A percentile compares a stretch with the other conserved stretches of the same genome.
Evolutionary conservation across 2,113 vertebrate species (phyloP).

Genomic region (Zapus hudsonius): DNA sequence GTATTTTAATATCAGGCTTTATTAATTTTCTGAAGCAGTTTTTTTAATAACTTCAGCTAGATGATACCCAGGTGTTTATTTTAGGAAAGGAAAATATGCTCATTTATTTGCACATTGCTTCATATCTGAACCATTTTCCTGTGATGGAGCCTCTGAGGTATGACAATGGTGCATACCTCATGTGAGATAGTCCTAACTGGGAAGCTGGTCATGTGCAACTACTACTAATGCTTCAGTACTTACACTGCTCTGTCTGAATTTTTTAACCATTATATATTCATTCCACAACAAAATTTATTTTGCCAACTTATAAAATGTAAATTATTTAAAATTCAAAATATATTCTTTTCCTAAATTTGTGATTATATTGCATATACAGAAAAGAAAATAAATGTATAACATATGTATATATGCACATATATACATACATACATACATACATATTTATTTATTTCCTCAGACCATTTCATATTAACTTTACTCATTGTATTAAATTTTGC

Average conservation of each 20-base stretch:
- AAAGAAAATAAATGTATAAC: no score
- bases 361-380: no score
- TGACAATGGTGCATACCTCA: not conserved
- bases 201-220: slow-evolving; percentile 1
- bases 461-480: not conserved
- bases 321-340: not conserved
- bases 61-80: not conserved
- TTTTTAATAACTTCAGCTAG: not conserved
- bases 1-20: not conserved
- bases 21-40: not conserved
- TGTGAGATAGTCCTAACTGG: not conserved
- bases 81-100: not conserved
- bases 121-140: not conserved
- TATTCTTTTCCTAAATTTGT: not conserved
- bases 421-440: no score
- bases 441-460: not conserved
- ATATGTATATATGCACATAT: not conserved
- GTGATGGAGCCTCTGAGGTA: not conserved
- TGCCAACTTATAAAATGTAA: not conserved
- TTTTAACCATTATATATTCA: not conserved
- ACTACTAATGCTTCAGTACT: not conserved
- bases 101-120: not conserved
- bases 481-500: not conserved
- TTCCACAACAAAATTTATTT: not conserved
- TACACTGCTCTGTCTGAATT: not conserved